phyloP scores from a whole-genome alignment of 2,888 invertebrate genomes.

The Calliopum simillimum region DNA sequence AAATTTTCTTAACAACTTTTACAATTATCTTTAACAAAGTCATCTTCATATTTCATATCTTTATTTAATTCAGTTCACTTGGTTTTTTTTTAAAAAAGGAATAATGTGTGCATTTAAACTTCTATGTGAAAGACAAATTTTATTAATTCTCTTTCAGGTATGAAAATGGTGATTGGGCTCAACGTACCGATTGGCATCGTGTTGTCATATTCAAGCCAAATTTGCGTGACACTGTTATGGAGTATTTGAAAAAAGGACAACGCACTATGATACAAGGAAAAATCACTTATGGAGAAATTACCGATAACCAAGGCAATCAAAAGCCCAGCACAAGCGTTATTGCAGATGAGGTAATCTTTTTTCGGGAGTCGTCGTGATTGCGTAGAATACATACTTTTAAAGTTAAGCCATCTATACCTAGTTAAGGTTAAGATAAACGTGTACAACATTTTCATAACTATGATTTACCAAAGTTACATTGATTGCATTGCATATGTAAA shows the following conservation, averaged over 20 bases:
- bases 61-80: too few species aligned
- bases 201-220: conserved; percentile 87
- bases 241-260: conserved; percentile 87
- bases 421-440: conserved; percentile 5
- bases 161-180: conserved; percentile 81
- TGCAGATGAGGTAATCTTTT: conserved; percentile 89
- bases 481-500: too few species aligned
- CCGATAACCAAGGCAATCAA: conserved; percentile 79
- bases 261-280: conserved; percentile 85
- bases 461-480: conserved; percentile 6
- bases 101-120: neutral
- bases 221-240: conserved; percentile 82
- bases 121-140: too few species aligned
- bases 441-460: conserved; percentile 6
- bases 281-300: conserved; percentile 86
- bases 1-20: too few species aligned
- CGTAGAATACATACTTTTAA: neutral
- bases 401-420: conserved; percentile 24
- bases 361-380: conserved; percentile 68
- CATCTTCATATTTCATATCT: too few species aligned
- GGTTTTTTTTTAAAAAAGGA: neutral
- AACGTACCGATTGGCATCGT: conserved; percentile 93
- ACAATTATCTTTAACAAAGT: too few species aligned
- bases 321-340: conserved; percentile 82
- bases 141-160: conserved; percentile 65